These are phyloP conservation scores for Ips nitidus DNA, from an alignment of 1,140 invertebrate species.

Conservation along the genomic window DNA sequence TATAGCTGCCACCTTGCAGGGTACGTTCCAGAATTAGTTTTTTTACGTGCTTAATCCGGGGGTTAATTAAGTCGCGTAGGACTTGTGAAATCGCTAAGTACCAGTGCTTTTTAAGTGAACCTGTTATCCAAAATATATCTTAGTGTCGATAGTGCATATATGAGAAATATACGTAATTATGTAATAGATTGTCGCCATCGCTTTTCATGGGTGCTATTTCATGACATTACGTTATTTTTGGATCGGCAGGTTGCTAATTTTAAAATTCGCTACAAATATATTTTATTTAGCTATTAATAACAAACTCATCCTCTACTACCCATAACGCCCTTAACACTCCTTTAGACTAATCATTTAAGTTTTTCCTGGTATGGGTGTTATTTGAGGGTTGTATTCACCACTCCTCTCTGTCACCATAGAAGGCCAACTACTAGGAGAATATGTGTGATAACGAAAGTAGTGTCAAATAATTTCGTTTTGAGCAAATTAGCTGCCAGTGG, in stretches of 20 bases:
- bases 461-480: slow-evolving; percentile 28
- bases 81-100: slow-evolving; percentile 13
- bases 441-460: slow-evolving; percentile 26
- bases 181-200: slow-evolving; percentile 40
- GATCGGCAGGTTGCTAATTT: slow-evolving; percentile 45
- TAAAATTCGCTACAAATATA: slow-evolving; percentile 46
- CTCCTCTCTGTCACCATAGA: slow-evolving; percentile 3
- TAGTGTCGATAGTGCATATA: slow-evolving; percentile 20
- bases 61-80: not conserved
- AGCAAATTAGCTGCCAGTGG: slow-evolving; percentile 41
- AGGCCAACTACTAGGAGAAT: slow-evolving; percentile 33
- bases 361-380: no score
- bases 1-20: slow-evolving; percentile 51
- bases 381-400: not conserved
- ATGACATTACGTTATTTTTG: slow-evolving; percentile 46
- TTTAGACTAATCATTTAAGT: slow-evolving; percentile 4
- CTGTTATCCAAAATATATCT: slow-evolving; percentile 11
- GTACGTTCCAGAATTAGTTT: slow-evolving; percentile 43
- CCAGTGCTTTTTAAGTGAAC: slow-evolving; percentile 26
- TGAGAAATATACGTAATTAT: slow-evolving; percentile 36
- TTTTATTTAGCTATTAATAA: slow-evolving; percentile 41
- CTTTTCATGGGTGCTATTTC: slow-evolving; percentile 40
- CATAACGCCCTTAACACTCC: not conserved
- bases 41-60: slow-evolving; percentile 9
- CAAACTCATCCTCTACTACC: slow-evolving; percentile 15